phyloP scores from a whole-genome alignment of 2,113 vertebrate genomes.

The Phoxinus phoxinus region DNA sequence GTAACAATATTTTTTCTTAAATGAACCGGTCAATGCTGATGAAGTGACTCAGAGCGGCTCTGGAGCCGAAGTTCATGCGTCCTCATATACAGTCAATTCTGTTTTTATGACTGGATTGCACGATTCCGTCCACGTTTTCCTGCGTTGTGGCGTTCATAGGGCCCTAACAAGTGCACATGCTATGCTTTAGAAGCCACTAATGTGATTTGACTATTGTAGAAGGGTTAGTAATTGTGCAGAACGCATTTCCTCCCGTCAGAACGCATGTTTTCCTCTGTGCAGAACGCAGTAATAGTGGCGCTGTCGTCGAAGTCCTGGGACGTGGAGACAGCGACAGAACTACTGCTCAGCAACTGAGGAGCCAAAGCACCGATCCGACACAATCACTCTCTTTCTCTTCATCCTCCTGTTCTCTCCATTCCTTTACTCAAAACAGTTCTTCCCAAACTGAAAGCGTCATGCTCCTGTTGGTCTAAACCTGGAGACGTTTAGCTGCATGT shows the following conservation, averaged over 20 bases:
- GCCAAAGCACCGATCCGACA: slow-evolving; percentile 34
- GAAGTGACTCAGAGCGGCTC: too few relatives aligned
- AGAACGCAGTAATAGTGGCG: slow-evolving; percentile 99
- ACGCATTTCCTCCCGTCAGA: background rate
- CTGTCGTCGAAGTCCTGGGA: slow-evolving; percentile 99
- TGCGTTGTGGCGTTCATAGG: too few relatives aligned
- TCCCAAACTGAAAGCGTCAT: slow-evolving; percentile 17
- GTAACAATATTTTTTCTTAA: too few relatives aligned
- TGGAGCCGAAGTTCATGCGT: too few relatives aligned
- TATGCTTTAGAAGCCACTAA: background rate
- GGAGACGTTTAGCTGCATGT: background rate
- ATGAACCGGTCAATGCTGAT: too few relatives aligned
- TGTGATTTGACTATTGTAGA: background rate
- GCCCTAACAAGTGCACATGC: background rate
- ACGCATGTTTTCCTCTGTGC: slow-evolving; percentile 64
- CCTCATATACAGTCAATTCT: too few relatives aligned
- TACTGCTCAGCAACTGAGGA: slow-evolving; percentile 95
- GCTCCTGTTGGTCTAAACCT: background rate
- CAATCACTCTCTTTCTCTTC: slow-evolving; percentile 12
- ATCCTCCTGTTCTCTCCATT: background rate
- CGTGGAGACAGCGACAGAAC: slow-evolving; percentile 97
- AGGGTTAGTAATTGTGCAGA: background rate
- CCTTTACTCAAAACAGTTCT: slow-evolving; percentile 56
- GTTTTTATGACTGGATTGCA: too few relatives aligned
- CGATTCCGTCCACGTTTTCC: too few relatives aligned